Base-by-base conservation (phyloP, 2,888 invertebrate genomes). In the Drosophila robusta region DNA sequence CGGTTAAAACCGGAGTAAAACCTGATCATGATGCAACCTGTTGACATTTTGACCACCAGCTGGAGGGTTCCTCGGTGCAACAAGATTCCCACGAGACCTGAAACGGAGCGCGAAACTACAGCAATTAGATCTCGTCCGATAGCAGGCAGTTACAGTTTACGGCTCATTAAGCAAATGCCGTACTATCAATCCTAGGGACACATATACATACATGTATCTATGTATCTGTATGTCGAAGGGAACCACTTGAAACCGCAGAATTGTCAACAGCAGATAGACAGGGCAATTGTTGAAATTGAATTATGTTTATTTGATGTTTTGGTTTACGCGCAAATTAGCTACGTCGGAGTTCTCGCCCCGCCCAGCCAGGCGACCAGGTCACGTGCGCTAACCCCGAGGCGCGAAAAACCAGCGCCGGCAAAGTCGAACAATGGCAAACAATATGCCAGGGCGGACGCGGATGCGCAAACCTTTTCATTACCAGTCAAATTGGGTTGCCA, bases 281-380 rank as follows among this genome's bases (percentile, higher is more conserved):
- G 87, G 70, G 79, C 89, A 90, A 90, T 90, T 90, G 90, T 87
- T 81, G 69, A 90, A 92, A 91, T 91, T 91, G 89, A 91, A 91
- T 91, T 91, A 91, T 91, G 91, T 91, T 89, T 87, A 87, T 89
- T 90, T 87, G 84, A 90, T 90, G 89, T 89, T 88, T 82, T 85
- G 87, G 83, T 85, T 86, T 83, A 65, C 82, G 70, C 71, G 60
- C 78, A 92, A 92, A 92, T 92, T 92, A 92, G 91, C 92, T 75
- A 90, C 87, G 91, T 91, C 90, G 90, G 85, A 83, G 70, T 65
- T 70, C 16, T 58, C 44, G 76, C 68, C 52, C 75, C 74, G 72
- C 70, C 78, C 67, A 56, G 69, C 9, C 81, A 50, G 64, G 64
- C 80, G 84, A 73, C 84, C 75, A 52, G 76, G 82, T 67, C 86